Conservation (phyloP, 2,797 vertebrate genomes). For the Staurois parvus region DNA sequence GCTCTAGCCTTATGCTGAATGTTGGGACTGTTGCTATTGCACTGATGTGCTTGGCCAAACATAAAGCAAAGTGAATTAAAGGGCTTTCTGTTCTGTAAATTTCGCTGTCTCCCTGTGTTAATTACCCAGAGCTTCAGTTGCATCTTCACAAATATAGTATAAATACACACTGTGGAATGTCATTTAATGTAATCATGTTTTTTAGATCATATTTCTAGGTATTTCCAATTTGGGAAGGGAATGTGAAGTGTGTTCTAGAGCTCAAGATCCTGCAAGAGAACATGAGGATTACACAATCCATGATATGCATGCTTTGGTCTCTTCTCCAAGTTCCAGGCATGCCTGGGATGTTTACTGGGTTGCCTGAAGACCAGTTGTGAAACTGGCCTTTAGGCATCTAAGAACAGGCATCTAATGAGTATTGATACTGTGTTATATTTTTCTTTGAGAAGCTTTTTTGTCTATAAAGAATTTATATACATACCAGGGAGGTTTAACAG, state of each 20-base stretch:
- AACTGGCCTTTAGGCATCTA: slow-evolving; percentile 16
- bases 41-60: not conserved
- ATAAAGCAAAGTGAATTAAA: not conserved
- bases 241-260: slow-evolving; percentile 52
- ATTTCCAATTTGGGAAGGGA: slow-evolving; percentile 60
- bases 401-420: slow-evolving; percentile 15
- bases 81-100: not conserved
- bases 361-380: slow-evolving; percentile 49
- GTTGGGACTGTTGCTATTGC: not conserved
- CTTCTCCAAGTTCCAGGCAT: slow-evolving; percentile 56
- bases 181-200: slow-evolving; percentile 43
- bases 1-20: too few relatives aligned
- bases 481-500: too few relatives aligned
- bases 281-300: slow-evolving; percentile 42
- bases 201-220: slow-evolving; percentile 51
- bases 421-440: not conserved
- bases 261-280: slow-evolving; percentile 39
- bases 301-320: slow-evolving; percentile 40
- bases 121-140: slow-evolving; percentile 2
- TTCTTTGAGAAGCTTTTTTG: not conserved
- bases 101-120: not conserved
- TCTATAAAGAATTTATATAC: not conserved
- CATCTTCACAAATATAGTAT: not conserved
- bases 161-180: slow-evolving; percentile 7
- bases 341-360: slow-evolving; percentile 30